phyloP scores from a whole-genome alignment of 2,113 vertebrate genomes.

The Copsychus sechellarum region DNA sequence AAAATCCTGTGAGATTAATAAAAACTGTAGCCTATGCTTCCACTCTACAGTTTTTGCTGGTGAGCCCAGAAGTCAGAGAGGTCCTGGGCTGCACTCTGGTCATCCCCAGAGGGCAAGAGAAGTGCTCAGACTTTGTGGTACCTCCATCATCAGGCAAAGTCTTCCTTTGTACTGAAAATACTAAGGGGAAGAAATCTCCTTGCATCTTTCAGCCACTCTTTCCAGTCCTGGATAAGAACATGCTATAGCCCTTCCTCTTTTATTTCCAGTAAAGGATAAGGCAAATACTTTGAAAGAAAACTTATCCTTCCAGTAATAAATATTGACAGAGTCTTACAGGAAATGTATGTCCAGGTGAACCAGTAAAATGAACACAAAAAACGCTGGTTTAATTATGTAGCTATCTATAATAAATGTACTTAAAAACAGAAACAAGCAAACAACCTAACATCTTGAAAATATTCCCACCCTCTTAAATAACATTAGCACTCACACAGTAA shows the following conservation, averaged over 20 bases:
- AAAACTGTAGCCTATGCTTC: not conserved
- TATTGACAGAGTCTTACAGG: not conserved
- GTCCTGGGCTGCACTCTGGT: not conserved
- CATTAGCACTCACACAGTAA: not conserved
- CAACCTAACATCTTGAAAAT: not conserved
- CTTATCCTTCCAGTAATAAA: not conserved
- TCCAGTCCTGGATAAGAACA: not conserved
- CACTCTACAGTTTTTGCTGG: not conserved
- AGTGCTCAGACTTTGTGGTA: not conserved
- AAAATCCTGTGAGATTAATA: not conserved
- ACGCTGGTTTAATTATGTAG: rapidly evolving
- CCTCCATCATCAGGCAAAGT: not conserved
- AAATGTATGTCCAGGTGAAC: not conserved
- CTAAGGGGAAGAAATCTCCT: not conserved
- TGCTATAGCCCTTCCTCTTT: not conserved
- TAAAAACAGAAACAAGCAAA: not conserved
- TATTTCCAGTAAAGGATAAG: not conserved
- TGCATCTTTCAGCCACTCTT: not conserved
- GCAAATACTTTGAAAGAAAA: not conserved
- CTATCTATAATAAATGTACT: not conserved
- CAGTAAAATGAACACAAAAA: not conserved
- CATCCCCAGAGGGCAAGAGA: not conserved
- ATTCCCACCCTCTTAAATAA: not conserved
- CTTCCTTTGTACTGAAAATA: not conserved
- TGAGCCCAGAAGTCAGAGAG: not conserved